Evolutionary conservation across 2,113 vertebrate genomes (phyloP).

Genomic region (Gasterosteus nipponicus): DNA sequence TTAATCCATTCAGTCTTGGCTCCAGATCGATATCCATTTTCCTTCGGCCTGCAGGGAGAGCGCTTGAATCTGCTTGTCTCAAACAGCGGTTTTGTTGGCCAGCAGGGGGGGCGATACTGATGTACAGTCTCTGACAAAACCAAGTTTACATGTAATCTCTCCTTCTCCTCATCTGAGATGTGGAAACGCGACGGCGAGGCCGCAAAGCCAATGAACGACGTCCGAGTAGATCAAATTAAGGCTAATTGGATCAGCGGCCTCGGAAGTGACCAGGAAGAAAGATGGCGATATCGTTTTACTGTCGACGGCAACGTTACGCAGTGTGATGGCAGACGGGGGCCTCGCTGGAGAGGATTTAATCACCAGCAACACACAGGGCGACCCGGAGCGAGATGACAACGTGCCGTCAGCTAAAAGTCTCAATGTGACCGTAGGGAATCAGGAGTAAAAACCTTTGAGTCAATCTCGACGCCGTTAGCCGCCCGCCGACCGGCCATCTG

Average conservation of each 20-base stretch:
- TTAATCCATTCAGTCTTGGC: conserved; percentile 80
- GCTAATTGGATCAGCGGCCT: conserved; percentile 60
- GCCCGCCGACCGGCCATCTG: conserved; percentile 58
- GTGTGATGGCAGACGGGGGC: not conserved
- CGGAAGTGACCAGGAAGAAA: conserved; percentile 48
- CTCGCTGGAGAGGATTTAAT: conserved; percentile 14
- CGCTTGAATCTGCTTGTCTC: conserved; percentile 59
- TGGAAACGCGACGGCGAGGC: conserved; percentile 17
- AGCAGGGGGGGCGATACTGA: conserved; percentile 64
- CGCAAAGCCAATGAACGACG: conserved; percentile 50
- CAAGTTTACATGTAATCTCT: conserved; percentile 45
- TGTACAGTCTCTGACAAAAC: conserved; percentile 56
- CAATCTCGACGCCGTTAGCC: conserved; percentile 3
- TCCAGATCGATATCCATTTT: conserved; percentile 79
- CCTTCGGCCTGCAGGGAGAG: conserved; percentile 61
- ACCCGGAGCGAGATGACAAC: conserved; percentile 25
- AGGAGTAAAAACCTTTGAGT: not conserved
- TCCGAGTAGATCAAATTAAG: conserved; percentile 45
- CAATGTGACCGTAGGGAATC: conserved; percentile 26
- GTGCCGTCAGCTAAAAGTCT: conserved; percentile 8
- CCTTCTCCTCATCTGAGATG: conserved; percentile 16
- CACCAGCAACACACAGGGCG: not conserved
- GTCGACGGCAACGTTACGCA: conserved; percentile 6
- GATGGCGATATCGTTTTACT: conserved; percentile 48
- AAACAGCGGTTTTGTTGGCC: conserved; percentile 58